phyloP scores from a whole-genome alignment of 2,113 vertebrate species.

The Nothocercus julius region DNA sequence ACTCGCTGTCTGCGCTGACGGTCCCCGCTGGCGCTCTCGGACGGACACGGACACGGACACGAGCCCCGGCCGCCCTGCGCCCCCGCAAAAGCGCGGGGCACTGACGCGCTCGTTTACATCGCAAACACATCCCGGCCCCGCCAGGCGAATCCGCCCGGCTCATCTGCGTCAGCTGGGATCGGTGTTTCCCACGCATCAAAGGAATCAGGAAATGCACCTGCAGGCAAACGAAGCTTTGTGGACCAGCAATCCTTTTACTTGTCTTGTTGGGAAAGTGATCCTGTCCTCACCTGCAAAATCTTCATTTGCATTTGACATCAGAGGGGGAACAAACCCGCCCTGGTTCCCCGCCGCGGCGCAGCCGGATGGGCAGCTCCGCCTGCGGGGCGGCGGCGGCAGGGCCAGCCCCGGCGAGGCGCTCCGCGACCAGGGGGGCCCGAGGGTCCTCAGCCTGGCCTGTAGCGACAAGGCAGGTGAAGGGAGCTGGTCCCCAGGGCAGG shows the following conservation, averaged over 20 bases:
- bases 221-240: neutral
- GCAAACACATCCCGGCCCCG: too few species aligned
- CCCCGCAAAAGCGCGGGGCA: too few species aligned
- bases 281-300: neutral
- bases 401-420: neutral
- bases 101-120: neutral
- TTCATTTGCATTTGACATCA: too few species aligned
- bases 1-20: too few species aligned
- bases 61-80: too few species aligned
- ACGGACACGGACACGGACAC: too few species aligned
- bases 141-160: neutral
- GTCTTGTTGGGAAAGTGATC: neutral
- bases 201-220: neutral
- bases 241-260: neutral
- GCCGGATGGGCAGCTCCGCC: neutral
- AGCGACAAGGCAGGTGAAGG: fast-evolving
- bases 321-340: too few species aligned
- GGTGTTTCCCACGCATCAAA: neutral
- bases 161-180: too few species aligned
- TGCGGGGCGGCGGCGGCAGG: neutral
- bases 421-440: neutral
- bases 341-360: fast-evolving
- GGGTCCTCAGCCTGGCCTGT: too few species aligned
- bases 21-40: too few species aligned
- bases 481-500: neutral